Conservation (phyloP, 1,140 invertebrate species). For the Asbolus verrucosus region DNA sequence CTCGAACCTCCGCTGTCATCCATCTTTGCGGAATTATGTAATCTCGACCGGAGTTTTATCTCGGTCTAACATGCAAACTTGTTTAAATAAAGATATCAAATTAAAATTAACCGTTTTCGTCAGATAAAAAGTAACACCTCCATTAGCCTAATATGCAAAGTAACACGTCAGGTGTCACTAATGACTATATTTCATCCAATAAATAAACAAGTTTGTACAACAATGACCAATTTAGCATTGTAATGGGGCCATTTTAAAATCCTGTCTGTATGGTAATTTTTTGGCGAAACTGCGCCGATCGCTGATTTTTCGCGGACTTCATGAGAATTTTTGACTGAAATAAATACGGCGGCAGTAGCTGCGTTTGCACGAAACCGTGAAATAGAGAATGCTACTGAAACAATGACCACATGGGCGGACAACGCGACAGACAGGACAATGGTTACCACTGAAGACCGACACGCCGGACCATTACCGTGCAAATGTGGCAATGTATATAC, state of each 20-base stretch:
- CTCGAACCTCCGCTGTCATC: conserved; percentile 9
- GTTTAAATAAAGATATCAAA: conserved; percentile 39
- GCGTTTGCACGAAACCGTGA: conserved; percentile 21
- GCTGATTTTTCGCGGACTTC: too few relatives aligned
- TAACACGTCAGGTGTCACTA: conserved; percentile 38
- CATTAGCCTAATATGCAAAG: conserved; percentile 39
- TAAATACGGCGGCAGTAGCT: conserved; percentile 27
- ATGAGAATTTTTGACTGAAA: conserved; percentile 30
- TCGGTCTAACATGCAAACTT: conserved; percentile 34
- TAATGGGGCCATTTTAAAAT: conserved; percentile 27
- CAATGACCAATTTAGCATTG: conserved; percentile 39
- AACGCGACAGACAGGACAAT: conserved; percentile 34
- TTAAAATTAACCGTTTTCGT: conserved; percentile 36
- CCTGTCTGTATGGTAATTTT: conserved; percentile 26
- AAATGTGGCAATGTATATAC: conserved; percentile 36
- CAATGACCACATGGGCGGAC: conserved; percentile 37
- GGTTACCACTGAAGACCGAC: conserved; percentile 24
- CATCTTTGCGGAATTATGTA: conserved; percentile 29
- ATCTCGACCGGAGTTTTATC: conserved; percentile 24
- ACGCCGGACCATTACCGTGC: conserved; percentile 22
- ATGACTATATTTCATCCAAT: conserved; percentile 39
- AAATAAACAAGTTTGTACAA: conserved; percentile 26
- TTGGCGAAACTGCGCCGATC: too few relatives aligned
- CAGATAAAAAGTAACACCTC: conserved; percentile 39
- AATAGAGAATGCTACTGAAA: conserved; percentile 35